A percentile compares a stretch with the other conserved stretches of the same genome.
Conservation (phyloP, 2,888 invertebrate genomes). For the Digitonthophagus gazella region DNA sequence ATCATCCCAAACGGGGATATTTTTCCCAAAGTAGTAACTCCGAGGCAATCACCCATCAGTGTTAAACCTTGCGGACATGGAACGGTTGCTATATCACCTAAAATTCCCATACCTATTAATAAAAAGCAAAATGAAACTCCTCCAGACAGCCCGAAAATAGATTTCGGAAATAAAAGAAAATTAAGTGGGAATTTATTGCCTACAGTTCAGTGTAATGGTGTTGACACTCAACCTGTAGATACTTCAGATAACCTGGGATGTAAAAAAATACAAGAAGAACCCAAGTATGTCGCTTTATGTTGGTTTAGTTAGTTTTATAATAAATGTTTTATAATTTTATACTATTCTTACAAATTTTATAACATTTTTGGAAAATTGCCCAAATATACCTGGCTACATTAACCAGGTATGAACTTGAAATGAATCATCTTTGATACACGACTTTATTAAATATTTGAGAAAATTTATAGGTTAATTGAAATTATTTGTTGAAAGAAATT, state of each 20-base stretch:
- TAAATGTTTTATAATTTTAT: neutral
- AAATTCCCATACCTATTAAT: conserved; percentile 37
- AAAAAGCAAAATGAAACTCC: conserved; percentile 40
- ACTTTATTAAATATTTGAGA: too few relatives aligned
- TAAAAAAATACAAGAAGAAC: conserved; percentile 17
- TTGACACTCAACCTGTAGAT: conserved; percentile 7
- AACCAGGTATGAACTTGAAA: too few relatives aligned
- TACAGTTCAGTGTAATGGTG: neutral
- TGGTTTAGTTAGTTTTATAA: neutral
- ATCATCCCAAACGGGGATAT: conserved; percentile 10
- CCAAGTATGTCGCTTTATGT: neutral
- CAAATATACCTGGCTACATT: too few relatives aligned
- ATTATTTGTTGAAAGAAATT: neutral
- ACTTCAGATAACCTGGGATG: neutral
- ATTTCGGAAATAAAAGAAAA: conserved; percentile 28
- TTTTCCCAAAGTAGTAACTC: conserved; percentile 25
- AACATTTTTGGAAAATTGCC: too few relatives aligned
- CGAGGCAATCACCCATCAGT: conserved; percentile 31
- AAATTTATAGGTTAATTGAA: too few relatives aligned
- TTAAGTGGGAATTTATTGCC: neutral
- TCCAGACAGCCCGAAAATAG: conserved; percentile 45
- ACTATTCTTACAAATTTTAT: neutral
- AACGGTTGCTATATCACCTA: conserved; percentile 46
- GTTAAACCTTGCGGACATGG: conserved; percentile 51
- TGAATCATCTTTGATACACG: too few relatives aligned